A percentile compares a stretch with the other conserved stretches of the same genome.
Evolutionary conservation across 2,888 invertebrate genomes (phyloP).

Genomic region (Clivina fossor): DNA sequence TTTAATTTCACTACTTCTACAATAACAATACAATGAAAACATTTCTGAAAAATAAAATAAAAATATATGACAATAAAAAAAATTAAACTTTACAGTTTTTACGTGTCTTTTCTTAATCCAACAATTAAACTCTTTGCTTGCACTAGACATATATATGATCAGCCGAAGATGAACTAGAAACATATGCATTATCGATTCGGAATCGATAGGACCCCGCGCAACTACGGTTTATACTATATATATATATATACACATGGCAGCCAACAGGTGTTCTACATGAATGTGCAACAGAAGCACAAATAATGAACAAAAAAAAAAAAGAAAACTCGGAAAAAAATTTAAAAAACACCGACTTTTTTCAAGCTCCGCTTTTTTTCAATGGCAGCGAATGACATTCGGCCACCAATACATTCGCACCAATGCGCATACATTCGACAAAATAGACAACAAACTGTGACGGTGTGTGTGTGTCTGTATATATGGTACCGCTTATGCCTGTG

Average conservation of each 20-base stretch:
- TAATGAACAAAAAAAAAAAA: conserved; percentile 6
- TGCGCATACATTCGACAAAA: background rate
- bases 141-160: too few relatives aligned
- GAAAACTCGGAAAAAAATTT: conserved; percentile 25
- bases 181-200: conserved; percentile 30
- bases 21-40: too few relatives aligned
- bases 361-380: conserved; percentile 46
- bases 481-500: background rate
- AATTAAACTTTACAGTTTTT: too few relatives aligned
- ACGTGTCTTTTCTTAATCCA: too few relatives aligned
- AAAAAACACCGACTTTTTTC: conserved; percentile 34
- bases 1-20: too few relatives aligned
- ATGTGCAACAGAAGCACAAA: conserved; percentile 28
- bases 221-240: conserved; percentile 24
- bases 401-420: conserved; percentile 49
- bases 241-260: conserved; percentile 13
- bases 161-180: conserved; percentile 24
- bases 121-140: too few relatives aligned
- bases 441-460: background rate
- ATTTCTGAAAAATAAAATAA: too few relatives aligned
- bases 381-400: conserved; percentile 51
- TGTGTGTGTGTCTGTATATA: background rate
- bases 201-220: conserved; percentile 31
- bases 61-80: too few relatives aligned
- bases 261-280: conserved; percentile 34